Percentiles rank a stretch among this genome's conserved stretches.
These are phyloP conservation scores for Drosophila takahashii DNA, from an alignment of 1,140 invertebrate species.

Conservation along the genomic window DNA sequence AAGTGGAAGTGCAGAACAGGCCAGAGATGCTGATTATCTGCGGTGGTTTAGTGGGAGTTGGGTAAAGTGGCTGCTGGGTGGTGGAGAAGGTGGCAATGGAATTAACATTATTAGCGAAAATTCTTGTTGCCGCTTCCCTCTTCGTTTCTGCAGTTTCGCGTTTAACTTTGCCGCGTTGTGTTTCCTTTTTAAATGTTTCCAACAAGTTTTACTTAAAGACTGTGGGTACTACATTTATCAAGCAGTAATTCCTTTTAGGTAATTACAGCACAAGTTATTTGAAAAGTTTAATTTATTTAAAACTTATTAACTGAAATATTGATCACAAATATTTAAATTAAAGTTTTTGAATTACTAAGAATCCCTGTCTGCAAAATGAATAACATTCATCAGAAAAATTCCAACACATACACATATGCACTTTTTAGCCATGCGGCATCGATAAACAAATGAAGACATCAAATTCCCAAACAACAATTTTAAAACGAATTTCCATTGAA, in stretches of 20 bases:
- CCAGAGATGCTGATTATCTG: slow-evolving; percentile 68
- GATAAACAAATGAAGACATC: slow-evolving; percentile 35
- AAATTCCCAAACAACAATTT: slow-evolving; percentile 38
- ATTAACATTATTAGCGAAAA: slow-evolving; percentile 83
- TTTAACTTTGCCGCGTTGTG: slow-evolving; percentile 65
- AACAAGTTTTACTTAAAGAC: slow-evolving; percentile 23
- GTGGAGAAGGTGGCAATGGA: slow-evolving; percentile 64
- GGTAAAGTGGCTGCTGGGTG: neutral
- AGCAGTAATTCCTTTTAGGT: neutral
- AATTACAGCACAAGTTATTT: neutral
- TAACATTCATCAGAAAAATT: neutral
- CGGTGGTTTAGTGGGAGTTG: slow-evolving; percentile 19
- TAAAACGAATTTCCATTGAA: slow-evolving; percentile 31
- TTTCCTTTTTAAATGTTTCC: slow-evolving; percentile 64
- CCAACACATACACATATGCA: too few species aligned
- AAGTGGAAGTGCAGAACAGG: slow-evolving; percentile 23
- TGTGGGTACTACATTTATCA: neutral
- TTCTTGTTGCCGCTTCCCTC: slow-evolving; percentile 40
- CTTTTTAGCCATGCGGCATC: neutral
- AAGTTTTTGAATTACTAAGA: too few species aligned
- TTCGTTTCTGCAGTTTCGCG: slow-evolving; percentile 36
- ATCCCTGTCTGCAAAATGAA: neutral
- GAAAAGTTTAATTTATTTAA: too few species aligned
- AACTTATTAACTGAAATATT: too few species aligned
- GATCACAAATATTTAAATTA: too few species aligned